Base-by-base conservation (phyloP, 30 jellyfish, hydroid and myxozoan genomes). In the Sanderia malayensis region DNA sequence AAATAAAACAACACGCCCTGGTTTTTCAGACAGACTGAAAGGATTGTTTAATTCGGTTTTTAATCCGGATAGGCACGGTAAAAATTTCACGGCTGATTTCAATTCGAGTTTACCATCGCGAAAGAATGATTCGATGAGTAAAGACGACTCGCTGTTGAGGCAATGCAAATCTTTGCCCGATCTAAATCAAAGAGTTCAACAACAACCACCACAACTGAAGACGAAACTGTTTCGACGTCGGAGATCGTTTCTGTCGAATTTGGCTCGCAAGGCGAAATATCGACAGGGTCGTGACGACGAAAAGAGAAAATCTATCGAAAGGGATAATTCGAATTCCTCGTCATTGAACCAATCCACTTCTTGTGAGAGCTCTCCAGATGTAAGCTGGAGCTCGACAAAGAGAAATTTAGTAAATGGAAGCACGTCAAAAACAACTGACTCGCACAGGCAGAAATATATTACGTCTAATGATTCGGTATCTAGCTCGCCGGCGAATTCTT, bases 41-140 rank as follows among this genome's bases (percentile, higher is more conserved):
- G 88, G 79, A n/a, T 29, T 76, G 28, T 63, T 76, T 33, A 76
- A 76, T 31, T 76, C 88, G 25, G 19, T 76, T 15, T 76, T 76
- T 46, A 58, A 76, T 65, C 58, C 64, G 64, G 81, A 76, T 76
- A 63, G 44, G 53, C 58, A 65, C 23, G 44, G 37, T 1, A 65
- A 63, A n/a, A n/a, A n/a, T 18, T 25, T n/a, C n/a, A 63, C 15
- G 1, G 21, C 67, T 0, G 64, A 49, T 2, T 49, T 49, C 18
- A 49, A 49, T 49, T 49, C 64, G 4, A 49, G 64, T 19, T 49
- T 49, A 24, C 64, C 64, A 7, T 49, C 24, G 3, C 64, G 18
- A 49, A 15, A 18, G 24, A 49, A 19, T 4, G 64, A 49, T 4
- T 49, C 64, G 8, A 49, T 49, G 3, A 49, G 64, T 11, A 11